A percentile compares a stretch with the other conserved stretches of the same genome.
Conservation (phyloP, 2,113 vertebrate genomes). For the Nansenia antarctica region DNA sequence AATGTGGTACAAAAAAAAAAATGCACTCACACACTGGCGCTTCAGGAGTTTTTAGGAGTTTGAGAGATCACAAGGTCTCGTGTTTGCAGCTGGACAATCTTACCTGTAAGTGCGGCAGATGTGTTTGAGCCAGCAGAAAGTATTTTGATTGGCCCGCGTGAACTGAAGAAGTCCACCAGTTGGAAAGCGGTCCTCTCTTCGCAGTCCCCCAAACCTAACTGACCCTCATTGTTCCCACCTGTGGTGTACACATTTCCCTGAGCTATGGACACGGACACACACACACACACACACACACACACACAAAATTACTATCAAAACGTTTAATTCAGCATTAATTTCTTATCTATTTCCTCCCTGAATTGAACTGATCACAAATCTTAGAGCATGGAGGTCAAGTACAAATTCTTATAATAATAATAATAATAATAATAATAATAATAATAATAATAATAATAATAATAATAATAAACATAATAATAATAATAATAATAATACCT, state of each 20-base stretch:
- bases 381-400: too few relatives aligned
- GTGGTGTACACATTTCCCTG: conserved; percentile 81
- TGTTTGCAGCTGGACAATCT: conserved; percentile 26
- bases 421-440: not conserved
- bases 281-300: not conserved
- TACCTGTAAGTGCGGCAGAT: conserved; percentile 91
- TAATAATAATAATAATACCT: too few relatives aligned
- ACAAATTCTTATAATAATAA: too few relatives aligned
- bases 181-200: conserved; percentile 87
- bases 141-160: conserved; percentile 81
- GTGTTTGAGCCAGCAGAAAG: conserved; percentile 92
- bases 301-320: too few relatives aligned
- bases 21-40: not conserved
- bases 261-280: conserved; percentile 63
- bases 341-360: too few relatives aligned
- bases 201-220: conserved; percentile 90
- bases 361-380: too few relatives aligned
- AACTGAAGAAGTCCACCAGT: conserved; percentile 79
- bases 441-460: not conserved
- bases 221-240: conserved; percentile 93
- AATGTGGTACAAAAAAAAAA: not conserved
- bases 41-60: not conserved
- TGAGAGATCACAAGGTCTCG: too few relatives aligned
- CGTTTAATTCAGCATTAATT: too few relatives aligned
- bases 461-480: too few relatives aligned